Percentiles rank a stretch among this genome's conserved stretches.
Conservation (phyloP, 2,888 invertebrate genomes). For the Eupithecia insigniata region DNA sequence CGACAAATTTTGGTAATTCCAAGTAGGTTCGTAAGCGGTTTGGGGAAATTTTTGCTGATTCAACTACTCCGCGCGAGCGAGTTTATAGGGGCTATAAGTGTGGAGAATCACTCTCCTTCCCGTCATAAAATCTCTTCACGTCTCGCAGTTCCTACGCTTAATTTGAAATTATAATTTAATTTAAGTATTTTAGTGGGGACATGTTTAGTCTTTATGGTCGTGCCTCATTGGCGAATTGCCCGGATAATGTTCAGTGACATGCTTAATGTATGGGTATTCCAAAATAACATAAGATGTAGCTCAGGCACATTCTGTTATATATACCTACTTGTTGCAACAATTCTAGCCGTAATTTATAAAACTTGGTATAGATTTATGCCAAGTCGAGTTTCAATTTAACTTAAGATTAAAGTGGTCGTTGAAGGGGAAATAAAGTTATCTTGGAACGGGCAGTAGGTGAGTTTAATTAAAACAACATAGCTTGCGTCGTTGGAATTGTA, state of each 20-base stretch:
- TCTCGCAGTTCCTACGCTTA: conserved; percentile 45
- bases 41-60: conserved; percentile 70
- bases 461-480: conserved; percentile 76
- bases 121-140: conserved; percentile 75
- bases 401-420: conserved; percentile 47
- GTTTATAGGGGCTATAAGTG: conserved; percentile 79
- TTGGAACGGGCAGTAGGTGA: conserved; percentile 52
- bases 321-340: conserved; percentile 1
- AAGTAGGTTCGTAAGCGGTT: conserved; percentile 66
- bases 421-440: conserved; percentile 51
- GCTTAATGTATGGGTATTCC: neutral
- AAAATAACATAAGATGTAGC: neutral
- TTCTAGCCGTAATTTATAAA: neutral
- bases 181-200: conserved; percentile 43
- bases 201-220: conserved; percentile 25
- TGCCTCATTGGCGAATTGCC: conserved; percentile 27
- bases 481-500: conserved; percentile 52
- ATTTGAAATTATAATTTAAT: conserved; percentile 52
- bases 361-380: conserved; percentile 3
- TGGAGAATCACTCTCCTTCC: conserved; percentile 69
- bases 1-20: conserved; percentile 74
- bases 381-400: conserved; percentile 16
- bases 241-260: conserved; percentile 38
- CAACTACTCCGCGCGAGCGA: conserved; percentile 62
- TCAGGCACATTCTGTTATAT: neutral